Base-by-base conservation (phyloP, 2,888 invertebrate genomes). In the Plebejus melissa region DNA sequence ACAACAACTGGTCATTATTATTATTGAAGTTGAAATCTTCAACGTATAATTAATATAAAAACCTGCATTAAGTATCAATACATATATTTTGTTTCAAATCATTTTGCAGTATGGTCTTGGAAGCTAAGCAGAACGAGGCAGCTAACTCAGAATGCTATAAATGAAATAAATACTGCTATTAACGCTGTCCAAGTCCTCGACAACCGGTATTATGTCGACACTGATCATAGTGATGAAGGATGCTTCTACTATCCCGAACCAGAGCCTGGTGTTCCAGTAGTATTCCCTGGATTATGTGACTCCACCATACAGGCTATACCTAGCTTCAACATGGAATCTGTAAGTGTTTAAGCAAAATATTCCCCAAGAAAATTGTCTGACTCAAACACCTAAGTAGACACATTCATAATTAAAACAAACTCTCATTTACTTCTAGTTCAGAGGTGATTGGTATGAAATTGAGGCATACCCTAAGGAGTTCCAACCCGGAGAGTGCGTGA, bases 201-300 rank as follows among this genome's bases (percentile, higher is more conserved):
- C 57, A 77, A 85, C 0, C 82, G 82, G 54, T 90, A 89, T 78
- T 91, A 82, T 69, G 13, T 78, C 11, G 2, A 22, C 1, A 83
- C 79, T 5, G 82, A 88, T 60, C 90, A 90, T 60, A 84, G 79
- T 22, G 80, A 81, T 5, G 84, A 81, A 0, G 87, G 84, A 0
- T 91, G 90, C 79, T 90, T 91, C 84, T 89, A 87, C 79, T 87
- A 81, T 79, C 91, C 90, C 0, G 85, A 85, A 6, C 83, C 86
- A 0, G 77, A 80, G n/a, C 80, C 80, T 0, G 86, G 85, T 4
- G 81, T 80, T 0, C 86, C 86, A 13, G 88, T 89, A 0, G 80
- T 86, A 0, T 89, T 90, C 80, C 87, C 86, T 13, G 91, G 90
- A 69, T 86, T 86, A 41, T 91, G 91, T 75, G 85, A 90, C 75